phyloP scores from a whole-genome alignment of 2,888 invertebrate species.

The Andrena flavipes region DNA sequence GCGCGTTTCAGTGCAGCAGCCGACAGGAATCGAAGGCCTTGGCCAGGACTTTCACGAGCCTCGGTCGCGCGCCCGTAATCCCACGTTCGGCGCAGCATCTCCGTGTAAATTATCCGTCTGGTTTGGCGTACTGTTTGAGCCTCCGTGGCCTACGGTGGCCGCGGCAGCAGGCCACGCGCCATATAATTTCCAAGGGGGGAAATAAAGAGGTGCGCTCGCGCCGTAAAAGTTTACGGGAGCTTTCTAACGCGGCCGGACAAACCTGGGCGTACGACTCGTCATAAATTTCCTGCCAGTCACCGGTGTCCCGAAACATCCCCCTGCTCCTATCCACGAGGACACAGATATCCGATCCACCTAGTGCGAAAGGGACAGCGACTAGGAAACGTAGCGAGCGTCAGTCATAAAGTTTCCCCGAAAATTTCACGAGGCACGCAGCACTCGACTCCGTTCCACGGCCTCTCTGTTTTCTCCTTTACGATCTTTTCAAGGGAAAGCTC shows the following conservation, averaged over 20 bases:
- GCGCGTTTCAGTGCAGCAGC: not conserved
- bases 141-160: constrained; percentile 34
- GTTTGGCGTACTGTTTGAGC: constrained; percentile 29
- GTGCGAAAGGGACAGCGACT: not conserved
- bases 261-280: constrained; percentile 76
- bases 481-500: constrained; percentile 42
- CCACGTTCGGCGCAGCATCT: constrained; percentile 23
- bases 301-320: constrained; percentile 11
- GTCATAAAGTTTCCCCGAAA: constrained; percentile 59
- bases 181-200: constrained; percentile 74
- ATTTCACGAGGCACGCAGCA: constrained; percentile 35
- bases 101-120: constrained; percentile 59
- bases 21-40: constrained; percentile 10
- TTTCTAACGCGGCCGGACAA: constrained; percentile 59
- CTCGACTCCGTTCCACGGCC: constrained; percentile 26
- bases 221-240: constrained; percentile 71
- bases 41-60: constrained; percentile 17
- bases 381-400: constrained; percentile 6
- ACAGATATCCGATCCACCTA: not conserved
- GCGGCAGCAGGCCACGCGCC: constrained; percentile 78
- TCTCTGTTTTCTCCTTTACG: constrained; percentile 65
- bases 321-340: not conserved
- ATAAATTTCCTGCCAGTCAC: constrained; percentile 64
- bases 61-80: not conserved
- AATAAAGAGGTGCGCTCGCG: constrained; percentile 59